phyloP scores from a whole-genome alignment of 2,888 invertebrate species.

The Sericinus montela region DNA sequence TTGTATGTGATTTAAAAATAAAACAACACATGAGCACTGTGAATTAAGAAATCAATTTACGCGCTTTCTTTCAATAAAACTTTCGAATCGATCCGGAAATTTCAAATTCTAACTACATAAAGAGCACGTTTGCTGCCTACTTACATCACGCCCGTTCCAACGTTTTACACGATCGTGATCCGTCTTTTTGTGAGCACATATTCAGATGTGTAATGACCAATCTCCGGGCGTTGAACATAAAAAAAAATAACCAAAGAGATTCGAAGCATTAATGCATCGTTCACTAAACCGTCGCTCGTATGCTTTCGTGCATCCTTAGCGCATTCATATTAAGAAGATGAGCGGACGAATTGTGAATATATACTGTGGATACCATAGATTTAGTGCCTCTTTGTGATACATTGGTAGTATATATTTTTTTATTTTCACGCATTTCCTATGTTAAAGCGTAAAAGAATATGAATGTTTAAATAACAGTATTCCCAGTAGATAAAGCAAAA shows the following conservation, averaged over 20 bases:
- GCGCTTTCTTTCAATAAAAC: constrained; percentile 5
- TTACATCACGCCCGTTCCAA: constrained; percentile 62
- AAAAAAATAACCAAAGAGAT: constrained; percentile 63
- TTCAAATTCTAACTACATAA: constrained; percentile 68
- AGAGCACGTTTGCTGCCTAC: constrained; percentile 72
- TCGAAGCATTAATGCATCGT: constrained; percentile 75
- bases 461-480: too few species aligned
- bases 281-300: constrained; percentile 76
- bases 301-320: constrained; percentile 74
- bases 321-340: constrained; percentile 73
- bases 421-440: too few species aligned
- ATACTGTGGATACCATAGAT: constrained; percentile 50
- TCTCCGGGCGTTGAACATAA: constrained; percentile 70
- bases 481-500: too few species aligned
- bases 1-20: not conserved
- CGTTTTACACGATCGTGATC: constrained; percentile 72
- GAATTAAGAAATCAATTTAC: constrained; percentile 4
- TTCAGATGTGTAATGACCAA: constrained; percentile 78
- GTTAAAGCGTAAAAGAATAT: not conserved
- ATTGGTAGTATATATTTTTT: too few species aligned
- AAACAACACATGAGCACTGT: not conserved
- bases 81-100: constrained; percentile 62
- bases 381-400: not conserved
- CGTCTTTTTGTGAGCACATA: constrained; percentile 72
- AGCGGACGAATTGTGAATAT: constrained; percentile 64